A percentile compares a stretch with the other conserved stretches of the same genome.
Conservation (phyloP, 2,797 vertebrate species). For the Phoebastria nigripes region DNA sequence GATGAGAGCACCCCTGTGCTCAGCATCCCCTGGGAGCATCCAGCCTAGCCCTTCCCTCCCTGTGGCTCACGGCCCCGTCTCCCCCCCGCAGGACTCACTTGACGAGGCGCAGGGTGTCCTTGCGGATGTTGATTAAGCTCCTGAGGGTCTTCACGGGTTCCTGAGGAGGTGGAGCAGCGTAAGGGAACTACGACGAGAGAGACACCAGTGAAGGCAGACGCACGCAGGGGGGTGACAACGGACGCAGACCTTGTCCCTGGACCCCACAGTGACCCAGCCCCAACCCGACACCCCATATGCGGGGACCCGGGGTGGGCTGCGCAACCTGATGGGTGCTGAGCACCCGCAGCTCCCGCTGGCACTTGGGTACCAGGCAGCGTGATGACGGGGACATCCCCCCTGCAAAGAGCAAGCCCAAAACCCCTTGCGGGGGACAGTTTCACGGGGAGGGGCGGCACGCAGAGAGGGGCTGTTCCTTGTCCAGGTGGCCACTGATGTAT, state of each 20-base stretch:
- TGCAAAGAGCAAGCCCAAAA: not conserved
- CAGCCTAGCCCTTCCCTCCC: not conserved
- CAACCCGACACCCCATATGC: fast-evolving
- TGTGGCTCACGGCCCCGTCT: fast-evolving
- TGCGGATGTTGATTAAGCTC: conserved; percentile 97
- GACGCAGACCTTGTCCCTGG: not conserved
- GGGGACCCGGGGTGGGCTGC: not conserved
- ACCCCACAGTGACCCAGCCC: not conserved
- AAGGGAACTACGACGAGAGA: conserved; percentile 86
- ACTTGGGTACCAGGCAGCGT: not conserved
- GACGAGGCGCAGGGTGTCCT: conserved; percentile 94
- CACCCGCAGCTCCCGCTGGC: not conserved
- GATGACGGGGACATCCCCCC: not conserved
- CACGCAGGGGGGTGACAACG: fast-evolving
- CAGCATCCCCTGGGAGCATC: not conserved
- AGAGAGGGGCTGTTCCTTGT: not conserved
- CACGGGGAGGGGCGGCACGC: not conserved
- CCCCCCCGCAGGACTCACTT: conserved; percentile 72
- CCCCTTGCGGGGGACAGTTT: not conserved
- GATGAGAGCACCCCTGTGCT: not conserved
- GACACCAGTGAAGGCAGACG: not conserved
- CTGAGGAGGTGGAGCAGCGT: conserved; percentile 93
- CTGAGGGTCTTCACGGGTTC: conserved; percentile 97
- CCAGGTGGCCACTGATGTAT: fast-evolving
- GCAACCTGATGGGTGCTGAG: not conserved